Evolutionary conservation across 2,113 vertebrate species (phyloP).

Genomic region (Gavia stellata): DNA sequence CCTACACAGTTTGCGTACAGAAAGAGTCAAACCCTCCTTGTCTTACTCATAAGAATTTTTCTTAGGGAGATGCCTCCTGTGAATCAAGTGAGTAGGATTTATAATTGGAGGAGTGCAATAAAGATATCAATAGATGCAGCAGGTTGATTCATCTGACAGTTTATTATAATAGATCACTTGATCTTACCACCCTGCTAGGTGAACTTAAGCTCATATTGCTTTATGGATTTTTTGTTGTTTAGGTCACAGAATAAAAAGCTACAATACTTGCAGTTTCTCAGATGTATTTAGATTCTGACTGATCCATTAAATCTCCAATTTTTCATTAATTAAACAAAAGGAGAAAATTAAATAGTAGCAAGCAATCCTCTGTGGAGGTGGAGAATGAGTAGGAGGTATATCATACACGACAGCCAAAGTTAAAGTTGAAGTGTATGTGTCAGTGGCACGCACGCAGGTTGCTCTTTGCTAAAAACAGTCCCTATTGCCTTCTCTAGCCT

Average conservation of each 20-base stretch:
- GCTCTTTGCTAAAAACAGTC: not conserved
- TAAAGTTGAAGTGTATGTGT: not conserved
- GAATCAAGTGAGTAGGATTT: conserved; percentile 37
- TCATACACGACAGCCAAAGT: not conserved
- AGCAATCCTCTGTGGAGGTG: not conserved
- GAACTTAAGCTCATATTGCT: not conserved
- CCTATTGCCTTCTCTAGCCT: not conserved
- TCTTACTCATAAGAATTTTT: conserved; percentile 5
- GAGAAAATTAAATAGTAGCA: conserved; percentile 26
- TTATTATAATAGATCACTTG: conserved; percentile 40
- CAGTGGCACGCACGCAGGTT: not conserved
- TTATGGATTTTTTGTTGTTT: not conserved
- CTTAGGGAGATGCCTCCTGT: not conserved
- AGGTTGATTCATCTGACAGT: conserved; percentile 43
- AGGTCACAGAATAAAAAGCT: not conserved
- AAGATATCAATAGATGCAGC: conserved; percentile 39
- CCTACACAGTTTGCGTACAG: not conserved
- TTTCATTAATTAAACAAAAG: conserved; percentile 35
- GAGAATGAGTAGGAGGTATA: not conserved
- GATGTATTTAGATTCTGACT: not conserved
- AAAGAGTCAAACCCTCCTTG: not conserved
- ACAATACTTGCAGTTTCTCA: not conserved
- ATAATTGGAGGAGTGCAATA: conserved; percentile 33
- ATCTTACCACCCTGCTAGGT: conserved; percentile 16
- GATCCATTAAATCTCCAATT: not conserved